Base-by-base conservation (phyloP, 1,140 invertebrate genomes). In the Drosophila athabasca region DNA sequence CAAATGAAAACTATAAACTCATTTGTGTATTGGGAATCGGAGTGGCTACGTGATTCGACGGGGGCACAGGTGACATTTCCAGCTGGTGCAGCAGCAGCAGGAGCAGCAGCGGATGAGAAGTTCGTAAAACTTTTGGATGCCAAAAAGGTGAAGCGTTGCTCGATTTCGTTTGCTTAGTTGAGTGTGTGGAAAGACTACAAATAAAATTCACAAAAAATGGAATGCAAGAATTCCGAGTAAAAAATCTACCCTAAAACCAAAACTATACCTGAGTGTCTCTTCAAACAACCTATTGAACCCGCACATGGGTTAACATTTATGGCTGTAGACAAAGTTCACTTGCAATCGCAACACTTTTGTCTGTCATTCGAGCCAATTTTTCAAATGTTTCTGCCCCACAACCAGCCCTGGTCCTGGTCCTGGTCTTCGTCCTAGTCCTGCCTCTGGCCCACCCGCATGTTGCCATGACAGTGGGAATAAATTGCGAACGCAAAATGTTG, bases 1-100 rank as follows among this genome's bases (percentile, higher is more conserved):
- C 78, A 81, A 60, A 73, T 72, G 59, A 58, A 66, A 81, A 66
- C 82, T 66, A 82, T 76, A 75, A 87, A 72, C 84, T 87, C 70
- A 69, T 78, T 80, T 65, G 78, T 65, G 82, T 75, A 81, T 75
- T 87, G 77, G 66, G 74, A 81, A 62, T 52, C 53, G 51, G 48
- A 59, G 22, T 54, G 39, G 51, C 48, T 65, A 66, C 76, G 81
- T 84, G 80, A 59, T 58, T 59, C 52, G 17, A 69, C 9, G 50
- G 43, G 50, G 43, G 3, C 11, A 39, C 35, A 39, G 35, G 41
- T 53, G 41, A 24, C 39, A 54, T 29, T 48, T 39, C 31, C 19
- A 53, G 24, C 55, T 70, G 69, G 8, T 72, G 57, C 46, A 54
- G 50, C 31, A 29, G 66, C 48, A 50, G 50, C 31, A 29, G 69